Evolutionary conservation across 2,888 invertebrate genomes (phyloP).

Genomic region (Platypus cylindrus): DNA sequence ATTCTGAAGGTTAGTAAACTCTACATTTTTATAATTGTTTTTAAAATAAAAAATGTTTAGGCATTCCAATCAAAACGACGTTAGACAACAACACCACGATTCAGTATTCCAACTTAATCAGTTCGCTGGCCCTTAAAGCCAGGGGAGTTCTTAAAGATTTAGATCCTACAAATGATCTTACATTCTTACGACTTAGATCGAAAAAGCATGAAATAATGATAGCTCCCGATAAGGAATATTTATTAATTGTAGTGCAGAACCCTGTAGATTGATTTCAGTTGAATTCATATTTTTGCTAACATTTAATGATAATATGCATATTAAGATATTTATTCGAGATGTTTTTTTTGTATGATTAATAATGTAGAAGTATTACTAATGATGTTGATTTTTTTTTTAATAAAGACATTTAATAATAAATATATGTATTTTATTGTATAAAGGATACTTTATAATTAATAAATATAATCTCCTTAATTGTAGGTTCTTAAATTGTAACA

Average conservation of each 20-base stretch:
- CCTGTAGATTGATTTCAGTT: constrained; percentile 46
- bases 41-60: constrained; percentile 31
- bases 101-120: constrained; percentile 85
- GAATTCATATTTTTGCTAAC: no score
- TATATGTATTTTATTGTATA: no score
- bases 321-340: no score
- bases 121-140: constrained; percentile 82
- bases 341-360: no score
- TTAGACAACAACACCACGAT: constrained; percentile 91
- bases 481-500: no score
- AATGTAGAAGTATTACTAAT: no score
- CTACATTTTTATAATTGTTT: constrained; percentile 5
- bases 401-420: no score
- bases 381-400: no score
- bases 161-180: constrained; percentile 89
- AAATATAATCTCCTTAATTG: no score
- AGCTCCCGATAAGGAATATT: constrained; percentile 90
- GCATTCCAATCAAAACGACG: constrained; percentile 81
- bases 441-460: no score
- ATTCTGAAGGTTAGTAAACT: constrained; percentile 69
- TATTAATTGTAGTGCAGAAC: constrained; percentile 84
- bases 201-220: constrained; percentile 98
- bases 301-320: no score
- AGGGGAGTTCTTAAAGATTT: constrained; percentile 83
- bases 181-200: constrained; percentile 85